A percentile compares a stretch with the other conserved stretches of the same genome.
These are phyloP conservation scores for Campylorhamphus procurvoides DNA, from an alignment of 2,113 vertebrate genomes.

Conservation along the genomic window DNA sequence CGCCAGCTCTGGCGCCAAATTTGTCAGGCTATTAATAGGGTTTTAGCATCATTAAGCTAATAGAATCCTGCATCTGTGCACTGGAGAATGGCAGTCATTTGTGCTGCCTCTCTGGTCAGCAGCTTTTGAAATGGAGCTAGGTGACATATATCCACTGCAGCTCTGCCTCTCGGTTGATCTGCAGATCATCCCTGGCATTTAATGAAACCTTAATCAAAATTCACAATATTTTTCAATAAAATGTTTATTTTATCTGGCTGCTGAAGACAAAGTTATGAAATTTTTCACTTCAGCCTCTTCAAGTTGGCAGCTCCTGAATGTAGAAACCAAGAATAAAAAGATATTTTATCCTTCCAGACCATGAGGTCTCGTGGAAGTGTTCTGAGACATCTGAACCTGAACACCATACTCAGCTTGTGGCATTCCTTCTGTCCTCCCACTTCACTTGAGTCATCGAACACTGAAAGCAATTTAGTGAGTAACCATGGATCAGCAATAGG, in stretches of 20 bases:
- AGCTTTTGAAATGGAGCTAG: not conserved
- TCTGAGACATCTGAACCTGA: not conserved
- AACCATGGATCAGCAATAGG: not conserved
- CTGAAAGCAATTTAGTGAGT: not conserved
- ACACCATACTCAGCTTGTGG: not conserved
- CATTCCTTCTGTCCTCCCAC: not conserved
- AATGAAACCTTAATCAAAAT: not conserved
- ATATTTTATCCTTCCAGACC: not conserved
- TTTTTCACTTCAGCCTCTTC: not conserved
- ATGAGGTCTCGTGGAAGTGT: not conserved
- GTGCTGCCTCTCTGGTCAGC: conserved; percentile 11
- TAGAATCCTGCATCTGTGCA: not conserved
- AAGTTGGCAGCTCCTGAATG: not conserved
- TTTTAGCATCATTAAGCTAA: conserved; percentile 22
- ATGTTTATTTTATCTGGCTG: not conserved
- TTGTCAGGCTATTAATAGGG: not conserved
- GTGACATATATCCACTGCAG: not conserved
- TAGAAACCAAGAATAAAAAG: not conserved
- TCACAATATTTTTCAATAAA: not conserved
- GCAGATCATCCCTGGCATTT: not conserved
- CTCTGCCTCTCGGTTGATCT: not conserved
- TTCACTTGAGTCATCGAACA: not conserved
- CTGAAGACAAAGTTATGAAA: not conserved
- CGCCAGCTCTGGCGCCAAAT: not conserved
- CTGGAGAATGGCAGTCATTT: not conserved